A percentile compares a stretch with the other conserved stretches of the same genome.
Evolutionary conservation across 2,113 vertebrate species (phyloP).

Genomic region (Craseonycteris thonglongyai): DNA sequence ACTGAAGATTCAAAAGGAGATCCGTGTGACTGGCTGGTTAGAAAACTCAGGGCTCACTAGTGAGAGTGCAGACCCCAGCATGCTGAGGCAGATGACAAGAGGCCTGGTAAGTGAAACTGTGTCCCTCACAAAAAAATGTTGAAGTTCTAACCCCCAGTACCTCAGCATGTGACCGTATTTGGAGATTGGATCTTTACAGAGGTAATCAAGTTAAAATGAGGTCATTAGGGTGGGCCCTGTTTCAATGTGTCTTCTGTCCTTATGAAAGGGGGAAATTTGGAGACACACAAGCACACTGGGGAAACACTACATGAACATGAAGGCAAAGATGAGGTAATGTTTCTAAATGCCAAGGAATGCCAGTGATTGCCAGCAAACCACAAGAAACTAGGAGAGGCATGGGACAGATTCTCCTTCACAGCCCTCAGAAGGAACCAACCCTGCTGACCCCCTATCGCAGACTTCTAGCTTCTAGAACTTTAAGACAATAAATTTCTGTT

Average conservation of each 20-base stretch:
- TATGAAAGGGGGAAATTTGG: not conserved
- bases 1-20: not conserved
- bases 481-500: not conserved
- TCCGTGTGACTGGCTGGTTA: not conserved
- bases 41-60: not conserved
- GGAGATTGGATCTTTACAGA: not conserved
- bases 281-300: not conserved
- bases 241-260: not conserved
- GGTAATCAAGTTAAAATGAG: not conserved
- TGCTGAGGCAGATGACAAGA: not conserved
- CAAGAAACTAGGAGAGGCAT: not conserved
- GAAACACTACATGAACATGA: not conserved
- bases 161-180: not conserved
- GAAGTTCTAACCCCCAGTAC: not conserved
- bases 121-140: not conserved
- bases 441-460: not conserved
- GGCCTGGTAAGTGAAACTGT: not conserved
- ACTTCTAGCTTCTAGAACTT: not conserved
- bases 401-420: too few species aligned
- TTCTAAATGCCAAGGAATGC: not conserved
- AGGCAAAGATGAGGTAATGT: not conserved
- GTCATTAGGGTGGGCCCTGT: not conserved
- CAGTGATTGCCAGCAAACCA: not conserved
- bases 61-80: fast-evolving
- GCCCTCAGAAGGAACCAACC: not conserved